Base-by-base conservation (phyloP, 2,888 invertebrate genomes). In the Cheiracanthium punctorium region DNA sequence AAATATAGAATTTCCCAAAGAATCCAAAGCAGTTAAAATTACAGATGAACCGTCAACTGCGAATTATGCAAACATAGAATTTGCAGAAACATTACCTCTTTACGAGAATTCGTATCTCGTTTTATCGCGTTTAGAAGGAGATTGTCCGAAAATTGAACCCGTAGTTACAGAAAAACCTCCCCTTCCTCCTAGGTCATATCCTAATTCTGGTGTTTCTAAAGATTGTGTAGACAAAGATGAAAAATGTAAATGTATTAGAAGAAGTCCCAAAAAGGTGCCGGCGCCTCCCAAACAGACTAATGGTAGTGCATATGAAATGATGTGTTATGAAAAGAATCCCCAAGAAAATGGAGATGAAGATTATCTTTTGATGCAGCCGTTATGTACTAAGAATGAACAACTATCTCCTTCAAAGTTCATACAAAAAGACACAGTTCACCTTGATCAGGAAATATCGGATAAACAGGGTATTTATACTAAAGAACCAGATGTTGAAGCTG, bases 61-160 rank as follows among this genome's bases (percentile, higher is more conserved):
- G 0, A 89, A 89, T 79, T 89, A 89, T 73, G 88, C 82, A 2
- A 89, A 89, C 88, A 89, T 96, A 89, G 95, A 95, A 90, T 96
- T 96, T 91, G 95, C 95, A 88, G 94, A 95, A 89, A 95, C 95
- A 0, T 91, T 96, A 72, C 94, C 95, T 90, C 93, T 95, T 89
- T 96, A 96, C 90, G 95, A 96, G 91, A 96, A 96, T 91, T 95
- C 95, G 0, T 80, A 80, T 41, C 48, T 75, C 17, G 79, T 87
- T 14, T 33, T 87, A 43, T 79, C 82, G 10, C 74, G 82, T n/a
- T 32, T 82, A 32, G 87, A 81, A 41, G 2, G 20, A 0, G 76
- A 75, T 0, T 79, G 77, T 17, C 37, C 67, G 30, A 76, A 58
- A 0, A 29, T 29, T 17, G 70, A 64, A 32, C 65, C 64, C 2